These are phyloP conservation scores for Myotis brandtii DNA, from an alignment of 2,113 vertebrate species.

Conservation along the genomic window DNA sequence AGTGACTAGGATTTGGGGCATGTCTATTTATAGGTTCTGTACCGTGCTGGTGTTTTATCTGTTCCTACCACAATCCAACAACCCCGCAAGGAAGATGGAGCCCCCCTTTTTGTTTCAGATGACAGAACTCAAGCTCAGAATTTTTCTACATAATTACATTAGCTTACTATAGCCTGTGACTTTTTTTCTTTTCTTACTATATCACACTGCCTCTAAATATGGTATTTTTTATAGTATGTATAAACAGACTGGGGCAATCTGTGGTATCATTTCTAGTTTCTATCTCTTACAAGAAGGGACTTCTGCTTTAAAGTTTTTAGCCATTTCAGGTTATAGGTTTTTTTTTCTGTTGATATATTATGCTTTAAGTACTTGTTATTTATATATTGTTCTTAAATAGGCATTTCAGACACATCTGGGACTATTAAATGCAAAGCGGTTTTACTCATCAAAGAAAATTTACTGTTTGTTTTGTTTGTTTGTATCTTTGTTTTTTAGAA, in stretches of 20 bases:
- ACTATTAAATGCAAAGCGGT: background rate
- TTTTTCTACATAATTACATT: background rate
- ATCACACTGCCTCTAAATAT: slow-evolving; percentile 13
- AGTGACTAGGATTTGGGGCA: background rate
- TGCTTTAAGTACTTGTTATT: slow-evolving; percentile 42
- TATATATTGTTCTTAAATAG: slow-evolving; percentile 21
- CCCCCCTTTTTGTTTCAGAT: background rate
- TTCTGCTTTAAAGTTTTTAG: slow-evolving; percentile 29
- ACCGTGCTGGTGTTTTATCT: background rate
- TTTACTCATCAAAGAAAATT: slow-evolving; percentile 60
- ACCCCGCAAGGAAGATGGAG: background rate
- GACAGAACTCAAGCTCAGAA: background rate
- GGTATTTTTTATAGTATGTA: background rate
- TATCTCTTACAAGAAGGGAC: background rate
- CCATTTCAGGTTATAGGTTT: background rate
- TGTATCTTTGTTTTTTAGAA: background rate
- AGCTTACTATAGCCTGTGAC: background rate
- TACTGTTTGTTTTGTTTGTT: background rate
- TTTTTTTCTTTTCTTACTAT: slow-evolving; percentile 45
- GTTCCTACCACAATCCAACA: background rate
- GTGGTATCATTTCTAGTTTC: background rate
- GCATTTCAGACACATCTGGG: slow-evolving; percentile 25
- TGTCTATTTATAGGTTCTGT: background rate
- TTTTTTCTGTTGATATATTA: slow-evolving; percentile 7
- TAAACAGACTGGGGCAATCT: background rate